Conservation (phyloP, 2,113 vertebrate genomes). For the Onychorhynchus coronatus region DNA sequence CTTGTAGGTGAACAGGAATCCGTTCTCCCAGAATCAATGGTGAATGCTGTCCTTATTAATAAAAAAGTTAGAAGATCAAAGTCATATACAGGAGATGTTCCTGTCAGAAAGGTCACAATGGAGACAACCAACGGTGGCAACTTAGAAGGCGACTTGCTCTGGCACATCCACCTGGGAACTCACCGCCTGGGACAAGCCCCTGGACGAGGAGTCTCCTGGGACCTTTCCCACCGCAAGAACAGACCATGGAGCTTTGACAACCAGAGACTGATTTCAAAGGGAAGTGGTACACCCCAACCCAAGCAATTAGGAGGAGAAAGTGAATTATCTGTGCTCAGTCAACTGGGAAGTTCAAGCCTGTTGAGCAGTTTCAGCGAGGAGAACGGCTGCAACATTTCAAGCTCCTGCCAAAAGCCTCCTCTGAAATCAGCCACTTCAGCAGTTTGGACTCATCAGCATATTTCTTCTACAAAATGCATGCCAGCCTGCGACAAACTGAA, state of each 20-base stretch:
- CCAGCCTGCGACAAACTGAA: conserved; percentile 5
- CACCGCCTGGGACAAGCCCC: conserved; percentile 52
- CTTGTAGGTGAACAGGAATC: conserved; percentile 51
- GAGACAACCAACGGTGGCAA: not conserved
- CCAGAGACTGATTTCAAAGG: not conserved
- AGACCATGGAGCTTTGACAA: not conserved
- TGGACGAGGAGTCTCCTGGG: not conserved
- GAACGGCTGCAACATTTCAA: not conserved
- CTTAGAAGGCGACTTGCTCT: conserved; percentile 40
- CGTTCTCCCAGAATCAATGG: conserved; percentile 33
- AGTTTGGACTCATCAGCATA: conserved; percentile 46
- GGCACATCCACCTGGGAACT: conserved; percentile 77
- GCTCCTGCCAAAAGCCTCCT: not conserved
- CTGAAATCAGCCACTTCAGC: conserved; percentile 20
- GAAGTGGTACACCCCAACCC: not conserved
- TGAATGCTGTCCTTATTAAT: conserved; percentile 71
- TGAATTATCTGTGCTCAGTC: not conserved
- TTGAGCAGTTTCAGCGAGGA: not conserved
- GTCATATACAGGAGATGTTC: conserved; percentile 31
- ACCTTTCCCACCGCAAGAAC: not conserved
- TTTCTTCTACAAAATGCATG: not conserved
- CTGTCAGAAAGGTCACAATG: conserved; percentile 38
- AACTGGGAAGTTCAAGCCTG: not conserved
- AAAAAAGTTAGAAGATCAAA: conserved; percentile 45
- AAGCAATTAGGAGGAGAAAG: not conserved